These are phyloP conservation scores for Gobio occitaniae DNA, from an alignment of 2,797 vertebrate species.

Conservation along the genomic window DNA sequence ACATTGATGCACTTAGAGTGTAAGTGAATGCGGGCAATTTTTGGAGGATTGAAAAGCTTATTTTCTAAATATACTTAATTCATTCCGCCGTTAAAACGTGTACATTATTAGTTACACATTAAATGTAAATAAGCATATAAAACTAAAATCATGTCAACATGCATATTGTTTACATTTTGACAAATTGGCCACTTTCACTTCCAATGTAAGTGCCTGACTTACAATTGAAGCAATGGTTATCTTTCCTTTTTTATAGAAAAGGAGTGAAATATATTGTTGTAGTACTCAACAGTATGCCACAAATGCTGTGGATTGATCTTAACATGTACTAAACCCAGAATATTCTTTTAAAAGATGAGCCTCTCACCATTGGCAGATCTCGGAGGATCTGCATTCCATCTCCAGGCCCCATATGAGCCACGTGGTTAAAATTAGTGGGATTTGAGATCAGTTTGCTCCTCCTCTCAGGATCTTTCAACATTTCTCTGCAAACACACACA, in stretches of 20 bases:
- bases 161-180: neutral
- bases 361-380: slow-evolving; percentile 81
- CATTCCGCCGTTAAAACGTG: neutral
- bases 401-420: slow-evolving; percentile 99
- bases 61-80: neutral
- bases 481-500: slow-evolving; percentile 83
- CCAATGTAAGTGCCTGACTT: neutral
- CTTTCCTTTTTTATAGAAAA: neutral
- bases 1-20: neutral
- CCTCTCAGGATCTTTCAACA: slow-evolving; percentile 98
- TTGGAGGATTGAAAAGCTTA: neutral
- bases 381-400: slow-evolving; percentile 98
- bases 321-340: neutral
- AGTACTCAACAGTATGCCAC: neutral
- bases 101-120: neutral
- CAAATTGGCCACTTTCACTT: neutral
- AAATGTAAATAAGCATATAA: neutral
- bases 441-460: slow-evolving; percentile 99
- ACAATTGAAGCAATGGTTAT: neutral
- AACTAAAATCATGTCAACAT: neutral
- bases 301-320: neutral
- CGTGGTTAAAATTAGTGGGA: slow-evolving; percentile 99
- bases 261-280: neutral
- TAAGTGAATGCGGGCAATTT: neutral
- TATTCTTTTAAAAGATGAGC: neutral